A percentile compares a stretch with the other conserved stretches of the same genome.
These are phyloP conservation scores for Perodicticus potto DNA, from an alignment of 2,797 vertebrate species.

Conservation along the genomic window DNA sequence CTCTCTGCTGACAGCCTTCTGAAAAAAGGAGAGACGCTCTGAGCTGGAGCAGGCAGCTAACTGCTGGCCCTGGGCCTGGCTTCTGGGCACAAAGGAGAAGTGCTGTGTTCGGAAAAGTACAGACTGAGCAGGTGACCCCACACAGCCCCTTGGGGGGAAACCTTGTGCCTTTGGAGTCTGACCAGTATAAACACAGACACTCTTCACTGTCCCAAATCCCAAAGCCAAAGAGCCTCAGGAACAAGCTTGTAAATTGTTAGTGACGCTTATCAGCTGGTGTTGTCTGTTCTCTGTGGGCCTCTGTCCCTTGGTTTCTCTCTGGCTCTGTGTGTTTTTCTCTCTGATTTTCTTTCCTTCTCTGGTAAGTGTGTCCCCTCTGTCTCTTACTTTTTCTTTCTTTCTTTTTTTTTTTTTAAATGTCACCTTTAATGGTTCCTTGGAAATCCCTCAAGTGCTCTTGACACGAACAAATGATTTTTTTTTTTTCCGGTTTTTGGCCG, in stretches of 20 bases:
- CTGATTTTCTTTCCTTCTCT: not conserved
- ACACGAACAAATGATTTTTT: too few relatives aligned
- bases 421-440: too few relatives aligned
- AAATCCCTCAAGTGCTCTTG: too few relatives aligned
- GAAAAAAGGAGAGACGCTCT: not conserved
- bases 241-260: not conserved
- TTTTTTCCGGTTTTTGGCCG: too few relatives aligned
- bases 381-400: not conserved
- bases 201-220: not conserved
- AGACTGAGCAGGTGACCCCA: constrained; percentile 2
- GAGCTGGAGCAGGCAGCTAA: not conserved
- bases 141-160: not conserved
- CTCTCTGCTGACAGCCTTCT: not conserved
- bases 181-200: not conserved
- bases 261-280: accelerated
- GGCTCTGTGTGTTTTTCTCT: not conserved
- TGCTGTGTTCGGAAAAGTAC: constrained; percentile 52
- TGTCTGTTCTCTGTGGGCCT: not conserved
- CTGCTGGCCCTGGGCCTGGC: not conserved
- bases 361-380: not conserved
- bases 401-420: too few relatives aligned
- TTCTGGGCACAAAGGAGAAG: not conserved
- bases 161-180: not conserved
- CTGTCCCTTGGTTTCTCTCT: not conserved
- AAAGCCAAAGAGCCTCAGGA: not conserved